Conservation (phyloP, 2,113 vertebrate species). For the Vicugna pacos region DNA sequence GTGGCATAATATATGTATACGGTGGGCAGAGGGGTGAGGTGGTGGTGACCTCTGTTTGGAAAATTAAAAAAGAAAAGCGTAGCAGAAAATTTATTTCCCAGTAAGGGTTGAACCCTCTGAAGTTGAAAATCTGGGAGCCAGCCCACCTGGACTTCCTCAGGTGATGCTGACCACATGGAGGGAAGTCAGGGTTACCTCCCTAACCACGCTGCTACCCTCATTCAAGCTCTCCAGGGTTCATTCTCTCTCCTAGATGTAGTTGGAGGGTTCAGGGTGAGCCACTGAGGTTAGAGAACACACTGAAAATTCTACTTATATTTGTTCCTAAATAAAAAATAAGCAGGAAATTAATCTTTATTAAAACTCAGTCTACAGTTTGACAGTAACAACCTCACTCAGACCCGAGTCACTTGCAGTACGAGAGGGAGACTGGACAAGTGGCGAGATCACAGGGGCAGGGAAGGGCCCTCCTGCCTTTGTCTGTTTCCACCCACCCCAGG, state of each 20-base stretch:
- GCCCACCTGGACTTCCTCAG: not conserved
- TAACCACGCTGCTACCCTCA: no score
- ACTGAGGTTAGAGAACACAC: not conserved
- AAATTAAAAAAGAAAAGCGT: not conserved
- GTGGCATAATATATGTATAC: not conserved
- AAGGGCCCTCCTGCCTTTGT: rapidly evolving
- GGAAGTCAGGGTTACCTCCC: not conserved
- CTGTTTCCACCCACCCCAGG: not conserved
- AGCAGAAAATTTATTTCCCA: not conserved
- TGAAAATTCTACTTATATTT: not conserved
- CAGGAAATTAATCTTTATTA: not conserved
- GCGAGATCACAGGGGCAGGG: not conserved
- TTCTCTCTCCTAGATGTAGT: not conserved
- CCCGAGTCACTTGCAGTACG: not conserved
- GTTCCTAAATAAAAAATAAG: slow-evolving; percentile 31
- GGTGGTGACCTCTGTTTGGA: not conserved
- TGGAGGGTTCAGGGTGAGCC: not conserved
- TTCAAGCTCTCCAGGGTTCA: not conserved
- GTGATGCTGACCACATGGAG: not conserved
- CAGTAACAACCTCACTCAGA: not conserved
- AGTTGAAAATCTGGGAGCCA: not conserved
- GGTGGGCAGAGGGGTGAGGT: not conserved
- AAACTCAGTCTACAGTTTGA: not conserved
- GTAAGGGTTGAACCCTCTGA: not conserved
- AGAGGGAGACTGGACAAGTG: not conserved